These are phyloP conservation scores for Diadophis punctatus DNA, from an alignment of 2,113 vertebrate genomes.

Conservation along the genomic window DNA sequence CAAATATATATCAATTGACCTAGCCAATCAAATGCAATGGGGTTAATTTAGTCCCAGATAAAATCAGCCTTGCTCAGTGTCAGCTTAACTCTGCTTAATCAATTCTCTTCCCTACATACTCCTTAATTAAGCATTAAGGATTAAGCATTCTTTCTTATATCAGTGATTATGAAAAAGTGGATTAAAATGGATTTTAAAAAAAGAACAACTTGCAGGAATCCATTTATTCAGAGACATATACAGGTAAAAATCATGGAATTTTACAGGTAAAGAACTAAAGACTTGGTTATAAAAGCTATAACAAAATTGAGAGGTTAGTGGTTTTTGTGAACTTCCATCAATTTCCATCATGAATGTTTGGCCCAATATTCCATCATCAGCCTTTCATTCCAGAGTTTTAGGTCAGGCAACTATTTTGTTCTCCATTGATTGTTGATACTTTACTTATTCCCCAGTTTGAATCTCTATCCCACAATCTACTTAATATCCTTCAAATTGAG, in stretches of 20 bases:
- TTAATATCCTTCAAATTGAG: not conserved
- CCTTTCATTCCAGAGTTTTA: not conserved
- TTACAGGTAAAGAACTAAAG: not conserved
- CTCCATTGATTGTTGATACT: not conserved
- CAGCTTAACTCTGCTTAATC: not conserved
- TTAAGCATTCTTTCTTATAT: not conserved
- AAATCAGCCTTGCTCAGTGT: not conserved
- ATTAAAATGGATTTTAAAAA: not conserved
- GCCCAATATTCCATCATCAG: not conserved
- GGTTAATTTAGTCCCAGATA: not conserved
- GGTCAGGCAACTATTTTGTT: not conserved
- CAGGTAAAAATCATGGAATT: not conserved
- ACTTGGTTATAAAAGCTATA: not conserved
- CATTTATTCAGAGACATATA: not conserved
- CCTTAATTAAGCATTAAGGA: not conserved
- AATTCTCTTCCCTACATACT: not conserved
- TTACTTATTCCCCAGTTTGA: not conserved
- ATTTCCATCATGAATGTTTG: not conserved
- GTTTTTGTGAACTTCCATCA: not conserved
- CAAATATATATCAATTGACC: not conserved
- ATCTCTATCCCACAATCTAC: not conserved
- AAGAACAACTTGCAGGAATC: not conserved
- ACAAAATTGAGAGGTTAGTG: not conserved
- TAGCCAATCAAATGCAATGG: not conserved
- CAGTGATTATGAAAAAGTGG: not conserved